Base-by-base conservation (phyloP, 1,140 invertebrate genomes). In the Drosophila varians region DNA sequence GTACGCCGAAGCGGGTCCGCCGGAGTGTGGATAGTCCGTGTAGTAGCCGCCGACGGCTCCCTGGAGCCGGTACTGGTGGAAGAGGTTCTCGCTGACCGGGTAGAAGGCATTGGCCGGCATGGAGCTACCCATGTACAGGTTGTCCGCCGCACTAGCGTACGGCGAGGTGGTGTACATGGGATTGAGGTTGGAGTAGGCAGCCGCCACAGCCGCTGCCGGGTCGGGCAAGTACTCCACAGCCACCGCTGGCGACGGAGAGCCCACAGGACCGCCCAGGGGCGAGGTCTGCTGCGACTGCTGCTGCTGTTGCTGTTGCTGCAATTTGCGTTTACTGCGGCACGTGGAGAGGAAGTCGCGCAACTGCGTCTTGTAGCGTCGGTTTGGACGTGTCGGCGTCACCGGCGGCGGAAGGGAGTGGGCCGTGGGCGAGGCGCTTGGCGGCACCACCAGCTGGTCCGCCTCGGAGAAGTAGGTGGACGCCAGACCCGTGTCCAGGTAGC, bases 401-500 rank as follows among this genome's bases (percentile, higher is more conserved):
- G 92, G 94, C 66, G 92, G 91, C 83, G 92, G 90, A 89, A 92
- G 88, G 31, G 92, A 78, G 16, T 84, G 79, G n/a, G 79, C 40
- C 45, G 91, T 89, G 19, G 91, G 84, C 6, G 91, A 92, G 8
- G 86, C 86, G 38, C 91, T 92, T 4, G 92, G 93, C 3, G 93
- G 92, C 77, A 93, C 93, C 1, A 96, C 93, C n/a, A 97, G 91
- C 83, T 96, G 95, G 74, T 97, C 96, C 21, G 94, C 94, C 83
- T 98, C 96, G 2, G 96, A 96, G 90, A 97, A 97, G 90, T 98
- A 98, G 14, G 96, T 95, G 79, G 96, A 97, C 1, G 96, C 96
- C 43, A 98, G 92, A 1, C 97, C 97, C 0, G 97, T 97, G 84
- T 98, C 97, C 77, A 98, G 93, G 91, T 99, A 99, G 82, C 98